Base-by-base conservation (phyloP, 1,140 invertebrate species). In the Piezodorus guildinii region DNA sequence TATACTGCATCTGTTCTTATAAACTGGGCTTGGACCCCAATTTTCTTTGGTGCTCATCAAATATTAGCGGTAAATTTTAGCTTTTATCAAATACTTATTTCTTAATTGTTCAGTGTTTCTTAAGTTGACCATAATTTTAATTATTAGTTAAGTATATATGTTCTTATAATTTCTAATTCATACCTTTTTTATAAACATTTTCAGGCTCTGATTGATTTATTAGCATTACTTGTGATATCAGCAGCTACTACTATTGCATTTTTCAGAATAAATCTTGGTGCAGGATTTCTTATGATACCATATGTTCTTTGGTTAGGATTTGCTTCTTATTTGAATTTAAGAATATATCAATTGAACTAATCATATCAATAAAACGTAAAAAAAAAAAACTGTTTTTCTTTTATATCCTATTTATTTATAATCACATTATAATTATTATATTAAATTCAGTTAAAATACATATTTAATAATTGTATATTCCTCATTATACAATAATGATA, bases 1-100 rank as follows among this genome's bases (percentile, higher is more conserved):
- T 94, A 90, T 69, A 87, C 83, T 8, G 74, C 80, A 1, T 90
- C 92, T 72, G 74, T 94, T 54, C 79, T 83, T 0, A 74, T 94
- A 0, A 94, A 94, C 73, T 93, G 87, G 87, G 79, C 83, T 0
- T 94, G 90, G 90, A 83, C 87, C 1, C 90, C 89, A 9, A 82
- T 94, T 17, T 94, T 94, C 75, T 94, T 94, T 74, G 84, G 84
- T 52, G 68, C 77, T 27, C 84, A 85, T 64, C 82, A 83, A 66
- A 77, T 88, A 5, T 86, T 89, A 76, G 79, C 82, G 80, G 90
- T 90, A 78, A 74, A 75, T 25, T 51, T 21, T 56, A 52, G n/a
- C 45, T 59, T 59, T 49, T 19, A 63, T 63, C 62, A 43, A 58
- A 27, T 5, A 27, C 6, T 59, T 4, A 30, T 30, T 30, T 30